These are phyloP conservation scores for Tethya wilhelma DNA, from an alignment of 37 sponge, comb jelly and placozoan species.

Conservation along the genomic window DNA sequence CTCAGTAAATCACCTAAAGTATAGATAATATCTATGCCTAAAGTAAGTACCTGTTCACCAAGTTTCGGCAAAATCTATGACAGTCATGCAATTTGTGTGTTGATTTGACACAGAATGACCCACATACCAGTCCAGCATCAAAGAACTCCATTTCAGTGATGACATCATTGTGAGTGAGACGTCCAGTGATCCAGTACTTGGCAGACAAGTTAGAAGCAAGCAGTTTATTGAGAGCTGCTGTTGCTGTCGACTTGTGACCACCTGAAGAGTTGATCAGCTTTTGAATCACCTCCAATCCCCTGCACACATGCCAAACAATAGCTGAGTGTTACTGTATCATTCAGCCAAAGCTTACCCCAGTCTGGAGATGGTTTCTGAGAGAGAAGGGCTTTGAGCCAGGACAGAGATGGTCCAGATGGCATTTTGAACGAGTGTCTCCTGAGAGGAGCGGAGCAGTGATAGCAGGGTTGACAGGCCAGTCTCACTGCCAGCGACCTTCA, in stretches of 20 bases:
- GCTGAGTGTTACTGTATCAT: too few relatives aligned
- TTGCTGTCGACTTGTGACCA: constrained; percentile 13
- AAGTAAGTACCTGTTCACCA: too few relatives aligned
- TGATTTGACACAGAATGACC: too few relatives aligned
- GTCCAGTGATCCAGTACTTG: constrained; percentile 77
- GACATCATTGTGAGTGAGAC: constrained; percentile 61
- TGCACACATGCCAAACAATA: too few relatives aligned
- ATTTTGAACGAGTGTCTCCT: constrained; percentile 26
- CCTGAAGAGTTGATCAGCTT: constrained; percentile 4
- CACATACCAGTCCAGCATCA: constrained; percentile 85
- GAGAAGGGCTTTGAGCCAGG: constrained; percentile 38
- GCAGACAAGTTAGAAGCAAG: constrained; percentile 74
- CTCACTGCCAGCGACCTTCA: too few relatives aligned
- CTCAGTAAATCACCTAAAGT: too few relatives aligned
- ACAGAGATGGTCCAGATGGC: constrained; percentile 49
- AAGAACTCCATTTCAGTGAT: constrained; percentile 86
- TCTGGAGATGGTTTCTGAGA: constrained; percentile 41
- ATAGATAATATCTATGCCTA: too few relatives aligned
- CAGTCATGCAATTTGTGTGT: too few relatives aligned
- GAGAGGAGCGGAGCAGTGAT: constrained; percentile 35
- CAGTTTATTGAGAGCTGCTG: constrained; percentile 49
- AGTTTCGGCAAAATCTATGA: too few relatives aligned
- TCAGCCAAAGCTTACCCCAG: constrained; percentile 49
- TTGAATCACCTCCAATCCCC: constrained; percentile 46
- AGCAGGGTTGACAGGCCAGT: constrained; percentile 42